phyloP scores from a whole-genome alignment of 2,797 vertebrate genomes.

The Falco concolor region DNA sequence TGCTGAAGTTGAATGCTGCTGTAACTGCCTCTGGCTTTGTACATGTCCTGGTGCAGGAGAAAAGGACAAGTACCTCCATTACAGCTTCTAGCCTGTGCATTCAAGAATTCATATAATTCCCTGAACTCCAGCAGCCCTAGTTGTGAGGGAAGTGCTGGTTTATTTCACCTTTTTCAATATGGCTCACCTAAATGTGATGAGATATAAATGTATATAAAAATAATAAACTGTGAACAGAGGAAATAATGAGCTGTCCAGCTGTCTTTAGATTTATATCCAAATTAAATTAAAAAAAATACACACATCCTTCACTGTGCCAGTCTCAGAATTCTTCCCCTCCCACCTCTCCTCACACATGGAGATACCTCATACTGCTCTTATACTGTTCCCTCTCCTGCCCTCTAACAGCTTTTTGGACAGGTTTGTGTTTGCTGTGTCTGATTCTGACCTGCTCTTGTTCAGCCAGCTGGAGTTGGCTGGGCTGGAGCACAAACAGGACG shows the following conservation, averaged over 20 bases:
- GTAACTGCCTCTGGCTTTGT: background rate
- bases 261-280: background rate
- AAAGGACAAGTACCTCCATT: background rate
- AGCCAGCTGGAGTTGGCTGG: background rate
- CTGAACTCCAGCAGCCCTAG: background rate
- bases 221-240: background rate
- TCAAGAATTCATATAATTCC: background rate
- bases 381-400: background rate
- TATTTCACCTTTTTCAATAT: background rate
- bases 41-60: background rate
- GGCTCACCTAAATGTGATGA: background rate
- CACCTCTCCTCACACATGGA: background rate
- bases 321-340: background rate
- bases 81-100: background rate
- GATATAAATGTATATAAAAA: background rate
- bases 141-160: background rate
- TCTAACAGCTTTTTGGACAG: background rate
- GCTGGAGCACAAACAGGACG: background rate
- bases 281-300: background rate
- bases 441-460: background rate
- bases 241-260: background rate
- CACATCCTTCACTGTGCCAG: background rate
- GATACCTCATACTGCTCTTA: background rate
- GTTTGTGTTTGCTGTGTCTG: background rate
- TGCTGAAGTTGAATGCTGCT: background rate